phyloP scores from a whole-genome alignment of 2,113 vertebrate genomes.

The Callionymus lyra region DNA sequence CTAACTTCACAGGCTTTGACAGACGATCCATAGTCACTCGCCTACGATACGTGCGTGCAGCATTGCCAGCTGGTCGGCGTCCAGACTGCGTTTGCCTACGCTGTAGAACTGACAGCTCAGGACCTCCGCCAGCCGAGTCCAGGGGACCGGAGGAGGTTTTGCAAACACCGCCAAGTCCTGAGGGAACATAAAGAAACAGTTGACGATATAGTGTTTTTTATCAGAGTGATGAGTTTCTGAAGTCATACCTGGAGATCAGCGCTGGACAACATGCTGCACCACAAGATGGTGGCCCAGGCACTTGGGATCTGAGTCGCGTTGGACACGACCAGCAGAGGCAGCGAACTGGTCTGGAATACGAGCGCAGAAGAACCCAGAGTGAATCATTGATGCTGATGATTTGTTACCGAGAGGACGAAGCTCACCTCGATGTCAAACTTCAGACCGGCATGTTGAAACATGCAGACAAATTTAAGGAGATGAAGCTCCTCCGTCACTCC shows the following conservation, averaged over 20 bases:
- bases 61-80: constrained; percentile 73
- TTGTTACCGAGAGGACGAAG: too few species aligned
- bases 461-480: constrained; percentile 80
- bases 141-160: constrained; percentile 74
- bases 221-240: too few species aligned
- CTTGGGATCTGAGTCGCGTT: constrained; percentile 76
- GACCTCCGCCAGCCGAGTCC: constrained; percentile 79
- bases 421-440: constrained; percentile 77
- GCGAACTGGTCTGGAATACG: constrained; percentile 31
- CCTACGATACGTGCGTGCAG: constrained; percentile 59
- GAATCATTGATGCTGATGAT: too few species aligned
- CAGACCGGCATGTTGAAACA: constrained; percentile 70
- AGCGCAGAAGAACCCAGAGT: constrained; percentile 46
- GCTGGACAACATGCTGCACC: constrained; percentile 79
- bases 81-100: constrained; percentile 77
- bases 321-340: constrained; percentile 76
- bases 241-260: constrained; percentile 50
- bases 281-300: constrained; percentile 90
- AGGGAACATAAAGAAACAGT: not conserved
- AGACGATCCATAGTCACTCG: constrained; percentile 23
- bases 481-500: constrained; percentile 90
- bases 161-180: constrained; percentile 83
- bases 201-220: too few species aligned
- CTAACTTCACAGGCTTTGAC: too few species aligned
- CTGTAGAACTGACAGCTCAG: constrained; percentile 93